Percentiles rank a stretch among this genome's conserved stretches.
These are phyloP conservation scores for Acestrorhynchus altus DNA, from an alignment of 2,797 vertebrate species.

Conservation along the genomic window DNA sequence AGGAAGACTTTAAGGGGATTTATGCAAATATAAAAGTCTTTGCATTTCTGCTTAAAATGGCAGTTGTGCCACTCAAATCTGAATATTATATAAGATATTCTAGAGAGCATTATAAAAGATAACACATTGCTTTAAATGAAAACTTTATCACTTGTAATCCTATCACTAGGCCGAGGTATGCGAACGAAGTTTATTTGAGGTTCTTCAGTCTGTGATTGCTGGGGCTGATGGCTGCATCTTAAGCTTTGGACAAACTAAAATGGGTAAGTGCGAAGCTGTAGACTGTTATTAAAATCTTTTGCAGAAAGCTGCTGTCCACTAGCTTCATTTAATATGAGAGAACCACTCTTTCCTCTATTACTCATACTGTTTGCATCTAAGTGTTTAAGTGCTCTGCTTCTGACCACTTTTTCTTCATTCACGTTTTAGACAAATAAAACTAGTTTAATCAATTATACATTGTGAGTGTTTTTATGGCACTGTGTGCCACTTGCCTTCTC, in stretches of 20 bases:
- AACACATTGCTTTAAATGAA: background rate
- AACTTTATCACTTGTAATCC: conserved; percentile 1
- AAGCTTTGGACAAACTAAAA: conserved; percentile 90
- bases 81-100: background rate
- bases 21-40: no score
- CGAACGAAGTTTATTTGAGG: conserved; percentile 89
- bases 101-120: background rate
- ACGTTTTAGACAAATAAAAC: conserved; percentile 63
- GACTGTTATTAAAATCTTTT: background rate
- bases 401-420: conserved; percentile 31
- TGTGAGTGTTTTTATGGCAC: conserved; percentile 41
- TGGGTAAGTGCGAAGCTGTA: conserved; percentile 83
- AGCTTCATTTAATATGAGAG: conserved; percentile 24
- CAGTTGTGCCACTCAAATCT: background rate
- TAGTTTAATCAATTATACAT: conserved; percentile 66
- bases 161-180: conserved; percentile 89
- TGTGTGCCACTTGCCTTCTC: conserved; percentile 33
- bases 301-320: conserved; percentile 11
- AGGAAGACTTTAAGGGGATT: no score
- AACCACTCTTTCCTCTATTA: conserved; percentile 20
- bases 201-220: conserved; percentile 95
- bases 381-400: conserved; percentile 43
- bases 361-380: background rate
- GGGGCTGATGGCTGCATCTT: conserved; percentile 95
- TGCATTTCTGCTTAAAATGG: background rate